Conservation (phyloP, 1,140 invertebrate genomes). For the Eupeodes corollae region DNA sequence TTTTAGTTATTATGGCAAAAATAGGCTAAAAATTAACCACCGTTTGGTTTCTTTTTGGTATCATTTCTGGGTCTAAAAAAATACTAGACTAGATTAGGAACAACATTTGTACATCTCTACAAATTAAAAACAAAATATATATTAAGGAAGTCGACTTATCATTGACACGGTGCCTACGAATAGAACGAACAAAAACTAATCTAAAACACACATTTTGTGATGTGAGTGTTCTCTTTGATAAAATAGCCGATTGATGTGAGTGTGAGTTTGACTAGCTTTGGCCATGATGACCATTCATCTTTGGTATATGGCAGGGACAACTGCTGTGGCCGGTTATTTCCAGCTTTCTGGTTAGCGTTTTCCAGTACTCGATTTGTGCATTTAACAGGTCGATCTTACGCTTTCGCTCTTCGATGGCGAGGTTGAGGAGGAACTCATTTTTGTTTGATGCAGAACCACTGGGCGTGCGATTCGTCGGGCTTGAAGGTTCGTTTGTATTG, state of each 20-base stretch:
- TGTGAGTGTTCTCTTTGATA: constrained; percentile 14
- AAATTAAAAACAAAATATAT: constrained; percentile 1
- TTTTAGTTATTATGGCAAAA: too few species aligned
- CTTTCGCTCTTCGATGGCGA: constrained; percentile 29
- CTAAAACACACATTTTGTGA: neutral
- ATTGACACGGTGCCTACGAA: neutral
- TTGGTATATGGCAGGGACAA: neutral
- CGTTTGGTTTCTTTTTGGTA: too few species aligned
- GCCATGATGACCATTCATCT: constrained; percentile 14
- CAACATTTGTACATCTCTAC: constrained; percentile 35
- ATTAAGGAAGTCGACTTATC: neutral
- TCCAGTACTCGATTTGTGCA: constrained; percentile 34
- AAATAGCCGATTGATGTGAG: constrained; percentile 1
- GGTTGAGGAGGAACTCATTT: constrained; percentile 22
- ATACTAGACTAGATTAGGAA: constrained; percentile 33
- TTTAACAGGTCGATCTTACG: constrained; percentile 30
- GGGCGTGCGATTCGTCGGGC: neutral
- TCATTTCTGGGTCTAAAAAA: neutral
- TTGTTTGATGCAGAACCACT: neutral
- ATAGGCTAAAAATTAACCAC: too few species aligned
- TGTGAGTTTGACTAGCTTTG: constrained; percentile 12
- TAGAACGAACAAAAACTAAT: neutral
- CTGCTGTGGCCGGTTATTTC: constrained; percentile 24
- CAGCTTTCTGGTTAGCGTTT: constrained; percentile 30
- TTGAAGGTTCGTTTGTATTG: neutral